Evolutionary conservation across 2,797 vertebrate species (phyloP), one percentile per base, ranked within the genome.

Genomic region (Esox masquinongy): DNA sequence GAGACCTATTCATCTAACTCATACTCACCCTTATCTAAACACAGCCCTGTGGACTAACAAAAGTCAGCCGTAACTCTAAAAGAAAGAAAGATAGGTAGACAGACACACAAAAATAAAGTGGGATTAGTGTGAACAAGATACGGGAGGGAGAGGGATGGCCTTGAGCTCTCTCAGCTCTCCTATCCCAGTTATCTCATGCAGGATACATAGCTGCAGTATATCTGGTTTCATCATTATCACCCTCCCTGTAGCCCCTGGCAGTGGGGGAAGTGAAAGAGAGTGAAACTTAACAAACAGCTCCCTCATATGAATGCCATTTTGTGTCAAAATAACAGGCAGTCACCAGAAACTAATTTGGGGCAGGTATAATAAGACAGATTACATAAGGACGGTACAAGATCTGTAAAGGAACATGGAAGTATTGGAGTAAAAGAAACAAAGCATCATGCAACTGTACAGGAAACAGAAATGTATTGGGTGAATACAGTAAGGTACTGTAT

Each of bases 1-100:
- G 39, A 4, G 39, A 43, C 5, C 43, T 47, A 14, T 11, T 43
- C 5, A 47, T 14, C 43, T 47, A 56, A 82, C 68, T 59, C 72
- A 8, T 2, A 22, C 80, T 70, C 78, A 77, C 56, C 72, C 76
- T 24, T 79, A 78, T 76, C 75, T 80, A 66, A 73, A 74, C 73
- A 3, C 12, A 15, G n/a, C 71, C 75, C 73, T 15, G 49, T 73
- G 73, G 79, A 77, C 34, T 34, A 31, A 70, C 22, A 74, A 77
- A 81, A 77, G 74, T 73, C 83, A 83, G 26, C 24, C 15, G 24
- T 26, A 31, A 29, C 26, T 15, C 24, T 2, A 4, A 29, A 3
- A 29, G 11, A 22, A 14, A 22, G n/a, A 22, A 8, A 56, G 19
- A 56, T 0, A 56, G 19, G n/a, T 1, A 56, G 51, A 51, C 5